Evolutionary conservation across 2,797 vertebrate species (phyloP).

Genomic region (Cossypha heuglini): DNA sequence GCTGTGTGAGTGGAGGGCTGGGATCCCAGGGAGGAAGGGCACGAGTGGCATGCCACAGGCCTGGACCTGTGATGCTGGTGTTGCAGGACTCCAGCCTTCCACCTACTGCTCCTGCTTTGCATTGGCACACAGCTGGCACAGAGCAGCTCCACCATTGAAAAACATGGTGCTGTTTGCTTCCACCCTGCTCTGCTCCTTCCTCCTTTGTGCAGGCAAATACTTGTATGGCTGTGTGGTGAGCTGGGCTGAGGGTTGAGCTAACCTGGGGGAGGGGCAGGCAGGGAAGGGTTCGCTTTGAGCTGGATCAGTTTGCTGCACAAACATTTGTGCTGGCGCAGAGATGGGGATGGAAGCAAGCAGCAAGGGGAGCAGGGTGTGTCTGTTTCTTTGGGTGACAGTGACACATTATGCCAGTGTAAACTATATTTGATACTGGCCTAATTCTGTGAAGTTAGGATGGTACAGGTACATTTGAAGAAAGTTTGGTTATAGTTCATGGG

Average conservation of each 20-base stretch:
- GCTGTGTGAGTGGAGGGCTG: background rate
- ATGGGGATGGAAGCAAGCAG: slow-evolving; percentile 45
- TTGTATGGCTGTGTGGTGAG: slow-evolving; percentile 44
- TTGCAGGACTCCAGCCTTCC: background rate
- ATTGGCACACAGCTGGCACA: background rate
- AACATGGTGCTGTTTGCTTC: slow-evolving; percentile 39
- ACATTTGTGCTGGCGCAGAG: slow-evolving; percentile 35
- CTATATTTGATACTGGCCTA: background rate
- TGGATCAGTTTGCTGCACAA: slow-evolving; percentile 62
- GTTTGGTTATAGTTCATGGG: background rate
- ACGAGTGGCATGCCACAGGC: fast-evolving
- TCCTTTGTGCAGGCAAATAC: slow-evolving; percentile 52
- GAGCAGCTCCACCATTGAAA: slow-evolving; percentile 26
- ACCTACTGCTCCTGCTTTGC: background rate
- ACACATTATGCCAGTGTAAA: background rate
- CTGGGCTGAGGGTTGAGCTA: background rate
- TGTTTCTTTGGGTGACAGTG: slow-evolving; percentile 22
- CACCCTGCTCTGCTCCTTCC: background rate
- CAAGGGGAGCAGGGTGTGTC: slow-evolving; percentile 38
- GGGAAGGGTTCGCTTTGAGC: background rate
- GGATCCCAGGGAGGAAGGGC: background rate
- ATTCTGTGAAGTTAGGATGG: background rate
- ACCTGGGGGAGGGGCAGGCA: slow-evolving; percentile 36
- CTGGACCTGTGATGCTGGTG: background rate
- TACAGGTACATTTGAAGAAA: background rate